phyloP scores from a whole-genome alignment of 92 coral and sea anemone genomes.

The Metridium senile region DNA sequence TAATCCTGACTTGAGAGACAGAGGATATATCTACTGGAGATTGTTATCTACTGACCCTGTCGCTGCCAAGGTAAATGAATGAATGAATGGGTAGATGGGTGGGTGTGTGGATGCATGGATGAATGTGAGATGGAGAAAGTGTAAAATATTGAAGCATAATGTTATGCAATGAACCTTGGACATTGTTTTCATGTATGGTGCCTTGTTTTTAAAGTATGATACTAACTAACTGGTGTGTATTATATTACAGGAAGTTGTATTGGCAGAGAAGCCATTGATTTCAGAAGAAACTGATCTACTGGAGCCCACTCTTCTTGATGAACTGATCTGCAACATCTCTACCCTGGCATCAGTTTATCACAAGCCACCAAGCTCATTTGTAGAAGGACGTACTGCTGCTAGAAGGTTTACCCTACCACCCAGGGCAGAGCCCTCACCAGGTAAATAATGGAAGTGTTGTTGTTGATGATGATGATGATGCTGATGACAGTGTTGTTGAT shows the following conservation, averaged over 20 bases:
- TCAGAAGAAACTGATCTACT: constrained; percentile 98
- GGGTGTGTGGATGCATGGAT: too few relatives aligned
- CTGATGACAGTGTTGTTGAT: neutral
- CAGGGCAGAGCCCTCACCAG: constrained; percentile 97
- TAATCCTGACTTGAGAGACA: constrained; percentile 96
- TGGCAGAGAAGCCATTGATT: constrained; percentile 97
- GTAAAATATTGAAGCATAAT: too few relatives aligned
- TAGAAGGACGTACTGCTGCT: constrained; percentile 98
- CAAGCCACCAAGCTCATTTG: constrained; percentile 99
- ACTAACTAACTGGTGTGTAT: too few relatives aligned
- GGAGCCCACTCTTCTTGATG: constrained; percentile 96
- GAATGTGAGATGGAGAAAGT: too few relatives aligned
- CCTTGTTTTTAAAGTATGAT: too few relatives aligned
- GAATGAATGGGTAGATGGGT: too few relatives aligned
- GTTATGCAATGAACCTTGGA: too few relatives aligned
- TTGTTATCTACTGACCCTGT: constrained; percentile 98
- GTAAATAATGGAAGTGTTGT: constrained; percentile 18
- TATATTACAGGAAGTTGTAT: constrained; percentile 89
- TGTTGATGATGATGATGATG: neutral
- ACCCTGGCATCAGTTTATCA: constrained; percentile 99
- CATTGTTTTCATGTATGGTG: too few relatives aligned
- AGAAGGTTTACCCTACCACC: constrained; percentile 97
- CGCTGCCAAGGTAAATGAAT: constrained; percentile 97
- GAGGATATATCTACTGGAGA: constrained; percentile 99
- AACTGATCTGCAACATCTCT: constrained; percentile 96